A percentile compares a stretch with the other conserved stretches of the same genome.
These are phyloP conservation scores for Zaprionus lineosus DNA, from an alignment of 2,888 invertebrate genomes.

Conservation along the genomic window DNA sequence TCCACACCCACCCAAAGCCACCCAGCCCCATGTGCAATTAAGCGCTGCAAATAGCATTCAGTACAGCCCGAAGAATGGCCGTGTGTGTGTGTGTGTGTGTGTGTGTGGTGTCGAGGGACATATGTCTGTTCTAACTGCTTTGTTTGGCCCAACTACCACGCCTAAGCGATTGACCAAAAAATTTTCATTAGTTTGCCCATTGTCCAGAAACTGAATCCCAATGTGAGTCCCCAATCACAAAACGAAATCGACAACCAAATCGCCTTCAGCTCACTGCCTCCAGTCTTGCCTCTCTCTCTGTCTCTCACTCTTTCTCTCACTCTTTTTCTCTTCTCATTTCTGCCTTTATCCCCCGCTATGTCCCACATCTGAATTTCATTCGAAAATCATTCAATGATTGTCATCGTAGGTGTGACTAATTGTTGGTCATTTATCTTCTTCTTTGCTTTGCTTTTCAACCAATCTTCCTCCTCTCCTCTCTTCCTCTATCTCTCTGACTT, in stretches of 20 bases:
- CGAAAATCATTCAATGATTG: constrained; percentile 72
- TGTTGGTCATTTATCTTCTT: constrained; percentile 76
- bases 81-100: not conserved
- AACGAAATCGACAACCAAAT: constrained; percentile 19
- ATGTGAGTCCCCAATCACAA: constrained; percentile 5
- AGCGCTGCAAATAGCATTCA: constrained; percentile 32
- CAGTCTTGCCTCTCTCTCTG: too few relatives aligned
- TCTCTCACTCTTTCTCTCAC: not conserved
- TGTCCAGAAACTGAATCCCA: constrained; percentile 42
- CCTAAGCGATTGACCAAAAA: constrained; percentile 33
- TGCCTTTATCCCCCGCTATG: not conserved
- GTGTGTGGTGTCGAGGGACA: too few relatives aligned
- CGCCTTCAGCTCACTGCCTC: too few relatives aligned
- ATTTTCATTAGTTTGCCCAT: constrained; percentile 69
- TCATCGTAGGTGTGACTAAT: constrained; percentile 78
- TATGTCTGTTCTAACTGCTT: too few relatives aligned
- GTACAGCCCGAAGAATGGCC: not conserved
- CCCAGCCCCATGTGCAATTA: constrained; percentile 39
- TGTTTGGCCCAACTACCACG: constrained; percentile 17
- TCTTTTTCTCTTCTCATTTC: not conserved
- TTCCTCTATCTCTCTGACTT: constrained; percentile 8
- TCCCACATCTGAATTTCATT: constrained; percentile 40
- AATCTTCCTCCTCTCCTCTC: constrained; percentile 14
- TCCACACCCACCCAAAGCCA: not conserved
- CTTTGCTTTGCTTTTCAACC: constrained; percentile 2